A percentile compares a stretch with the other conserved stretches of the same genome.
Evolutionary conservation across 2,113 vertebrate genomes (phyloP).

Genomic region (Colinus virginianus): DNA sequence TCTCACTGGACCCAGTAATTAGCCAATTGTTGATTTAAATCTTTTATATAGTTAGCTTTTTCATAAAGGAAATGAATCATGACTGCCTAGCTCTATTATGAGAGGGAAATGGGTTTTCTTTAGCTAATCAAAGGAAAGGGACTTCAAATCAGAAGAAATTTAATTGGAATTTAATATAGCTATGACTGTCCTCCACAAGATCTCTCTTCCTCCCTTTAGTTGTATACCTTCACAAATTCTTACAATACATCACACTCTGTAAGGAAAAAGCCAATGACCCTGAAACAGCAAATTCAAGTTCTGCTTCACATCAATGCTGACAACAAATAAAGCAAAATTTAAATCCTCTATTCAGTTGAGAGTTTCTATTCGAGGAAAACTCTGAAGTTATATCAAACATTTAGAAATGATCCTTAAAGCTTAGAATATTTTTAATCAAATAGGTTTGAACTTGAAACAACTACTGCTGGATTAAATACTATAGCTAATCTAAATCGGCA

Average conservation of each 20-base stretch:
- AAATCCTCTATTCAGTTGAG: neutral
- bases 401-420: neutral
- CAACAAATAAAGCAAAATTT: neutral
- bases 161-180: constrained; percentile 23
- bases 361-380: neutral
- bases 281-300: neutral
- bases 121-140: neutral
- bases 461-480: neutral
- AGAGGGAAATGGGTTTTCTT: constrained; percentile 44
- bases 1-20: neutral
- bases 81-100: neutral
- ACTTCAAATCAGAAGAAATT: constrained; percentile 45
- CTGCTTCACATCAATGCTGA: neutral
- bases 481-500: neutral
- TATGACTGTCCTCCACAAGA: neutral
- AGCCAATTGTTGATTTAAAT: constrained; percentile 7
- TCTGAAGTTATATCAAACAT: neutral
- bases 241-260: neutral
- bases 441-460: neutral
- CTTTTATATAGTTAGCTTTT: constrained; percentile 14
- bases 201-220: neutral
- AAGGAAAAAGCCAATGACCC: neutral
- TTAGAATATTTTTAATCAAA: neutral
- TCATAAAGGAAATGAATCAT: constrained; percentile 53
- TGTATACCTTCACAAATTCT: neutral